Evolutionary conservation across 1,140 invertebrate species (phyloP), one percentile per base, ranked within the genome.

Genomic region (Muscidifurax raptorellus): DNA sequence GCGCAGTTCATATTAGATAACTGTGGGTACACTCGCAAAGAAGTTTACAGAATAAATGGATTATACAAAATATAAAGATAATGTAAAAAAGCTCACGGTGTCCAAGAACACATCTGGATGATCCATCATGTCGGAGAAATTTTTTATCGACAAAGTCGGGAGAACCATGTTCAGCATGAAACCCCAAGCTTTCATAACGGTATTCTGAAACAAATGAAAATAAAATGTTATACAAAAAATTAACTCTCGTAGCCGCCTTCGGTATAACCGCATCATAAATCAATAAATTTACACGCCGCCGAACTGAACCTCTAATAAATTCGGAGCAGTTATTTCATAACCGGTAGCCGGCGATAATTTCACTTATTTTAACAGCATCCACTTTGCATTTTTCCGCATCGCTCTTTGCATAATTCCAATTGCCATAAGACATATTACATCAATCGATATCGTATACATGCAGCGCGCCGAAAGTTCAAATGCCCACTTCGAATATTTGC

Each of bases 91-190:
- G 87, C 85, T 88, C 52, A 91, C 90, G 0, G 89, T 89, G 82
- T 90, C 87, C 9, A 91, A 82, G 87, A 90, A 88, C 18, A 90
- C 88, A 66, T 91, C 90, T 1, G 90, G 90, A 86, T 91, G 90
- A 81, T 90, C 88, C 36, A 90, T 89, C 89, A 90, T 90, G 69
- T 90, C 86, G 0, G 90, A 91, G 66, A 90, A 90, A 83, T 90
- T 89, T 40, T 90, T 84, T 32, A 91, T 88, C 0, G 80, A 88
- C 10, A 90, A 87, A n/a, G 90, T 90, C 13, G 89, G 90, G 5
- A 78, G 71, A 10, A 91, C 87, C 89, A 89, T 90, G 1, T 80
- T 88, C 36, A 79, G 83, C 59, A 90, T 81, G 3, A 90, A 86
- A 0, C 90, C 90, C 87, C 88, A 90, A 0, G 89, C 87, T 27